Percentiles rank a stretch among this genome's conserved stretches.
Conservation (phyloP, 1,140 invertebrate species). For the Latrodectus geometricus region DNA sequence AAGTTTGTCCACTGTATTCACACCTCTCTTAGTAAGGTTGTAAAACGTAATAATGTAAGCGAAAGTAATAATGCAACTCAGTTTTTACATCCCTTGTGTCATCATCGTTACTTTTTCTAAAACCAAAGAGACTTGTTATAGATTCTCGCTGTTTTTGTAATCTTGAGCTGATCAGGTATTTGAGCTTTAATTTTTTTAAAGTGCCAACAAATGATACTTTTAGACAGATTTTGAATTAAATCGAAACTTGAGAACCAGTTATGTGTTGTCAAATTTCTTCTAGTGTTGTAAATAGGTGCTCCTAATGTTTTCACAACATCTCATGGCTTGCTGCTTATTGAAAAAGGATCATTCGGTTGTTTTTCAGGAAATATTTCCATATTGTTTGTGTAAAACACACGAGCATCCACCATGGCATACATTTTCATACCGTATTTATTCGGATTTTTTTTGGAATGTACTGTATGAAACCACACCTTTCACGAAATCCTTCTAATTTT, state of each 20-base stretch:
- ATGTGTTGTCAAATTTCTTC: conserved; percentile 57
- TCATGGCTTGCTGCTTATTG: neutral
- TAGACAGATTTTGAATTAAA: conserved; percentile 29
- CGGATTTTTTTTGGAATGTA: conserved; percentile 71
- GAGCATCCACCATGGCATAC: conserved; percentile 58
- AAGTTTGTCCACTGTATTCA: too few relatives aligned
- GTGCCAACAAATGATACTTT: too few relatives aligned
- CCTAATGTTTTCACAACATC: conserved; percentile 44
- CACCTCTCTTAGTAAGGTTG: too few relatives aligned
- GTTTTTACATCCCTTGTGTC: too few relatives aligned
- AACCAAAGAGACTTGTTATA: too few relatives aligned
- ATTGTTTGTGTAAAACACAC: conserved; percentile 46
- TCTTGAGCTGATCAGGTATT: too few relatives aligned
- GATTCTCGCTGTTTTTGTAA: too few relatives aligned
- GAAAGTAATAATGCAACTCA: too few relatives aligned
- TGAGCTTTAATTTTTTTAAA: too few relatives aligned
- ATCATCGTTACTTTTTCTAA: too few relatives aligned
- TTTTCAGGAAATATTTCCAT: conserved; percentile 61
- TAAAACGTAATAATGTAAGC: too few relatives aligned
- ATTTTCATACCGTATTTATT: conserved; percentile 70
- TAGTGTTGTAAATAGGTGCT: conserved; percentile 24
- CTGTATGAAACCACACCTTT: too few relatives aligned
- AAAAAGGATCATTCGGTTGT: conserved; percentile 54
- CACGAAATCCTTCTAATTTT: conserved; percentile 70
- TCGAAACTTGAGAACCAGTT: conserved; percentile 60